These are phyloP conservation scores for Latrodectus geometricus DNA, from an alignment of 1,140 invertebrate genomes.

Conservation along the genomic window DNA sequence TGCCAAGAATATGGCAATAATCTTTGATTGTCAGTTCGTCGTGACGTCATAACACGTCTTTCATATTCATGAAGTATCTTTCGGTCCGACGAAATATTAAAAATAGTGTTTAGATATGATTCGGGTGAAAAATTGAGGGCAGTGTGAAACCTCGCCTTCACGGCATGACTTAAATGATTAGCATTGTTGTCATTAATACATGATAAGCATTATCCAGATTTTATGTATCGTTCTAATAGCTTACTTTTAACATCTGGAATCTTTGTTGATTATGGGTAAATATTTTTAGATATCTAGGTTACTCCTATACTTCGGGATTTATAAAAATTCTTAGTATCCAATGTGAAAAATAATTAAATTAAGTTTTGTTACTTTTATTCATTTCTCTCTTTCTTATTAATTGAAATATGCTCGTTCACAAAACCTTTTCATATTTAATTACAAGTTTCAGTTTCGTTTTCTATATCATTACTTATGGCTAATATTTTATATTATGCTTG, in stretches of 20 bases:
- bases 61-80: too few relatives aligned
- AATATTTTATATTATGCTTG: too few relatives aligned
- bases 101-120: too few relatives aligned
- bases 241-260: conserved; percentile 12
- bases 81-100: too few relatives aligned
- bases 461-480: too few relatives aligned
- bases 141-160: background rate
- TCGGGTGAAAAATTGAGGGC: too few relatives aligned
- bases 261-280: background rate
- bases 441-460: background rate
- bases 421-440: background rate
- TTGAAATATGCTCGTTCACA: too few relatives aligned
- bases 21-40: too few relatives aligned
- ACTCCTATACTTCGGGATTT: background rate
- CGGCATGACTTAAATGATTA: background rate
- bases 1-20: too few relatives aligned
- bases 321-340: background rate
- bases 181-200: background rate
- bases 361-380: background rate
- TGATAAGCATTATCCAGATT: background rate
- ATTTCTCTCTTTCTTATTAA: too few relatives aligned
- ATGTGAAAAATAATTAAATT: background rate
- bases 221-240: background rate
- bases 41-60: too few relatives aligned
- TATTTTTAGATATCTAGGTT: background rate